A percentile compares a stretch with the other conserved stretches of the same genome.
phyloP scores from a whole-genome alignment of 2,113 vertebrate species.

The Chionodraco myersi region DNA sequence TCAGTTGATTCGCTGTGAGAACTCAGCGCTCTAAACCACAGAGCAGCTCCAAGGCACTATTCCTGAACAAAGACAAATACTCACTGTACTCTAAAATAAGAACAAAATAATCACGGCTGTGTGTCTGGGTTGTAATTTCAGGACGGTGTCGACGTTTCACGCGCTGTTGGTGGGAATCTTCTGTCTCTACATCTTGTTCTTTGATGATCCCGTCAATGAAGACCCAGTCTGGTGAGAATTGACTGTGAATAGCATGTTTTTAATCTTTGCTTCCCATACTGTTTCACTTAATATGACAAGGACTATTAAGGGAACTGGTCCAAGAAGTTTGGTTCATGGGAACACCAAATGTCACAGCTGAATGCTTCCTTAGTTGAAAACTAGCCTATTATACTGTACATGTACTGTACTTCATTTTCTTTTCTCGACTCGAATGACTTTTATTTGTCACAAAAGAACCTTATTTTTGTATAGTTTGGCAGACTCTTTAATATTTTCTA shows the following conservation, averaged over 20 bases:
- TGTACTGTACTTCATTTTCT: no score
- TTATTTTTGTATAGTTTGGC: no score
- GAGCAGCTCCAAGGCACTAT: constrained; percentile 11
- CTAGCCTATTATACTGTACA: no score
- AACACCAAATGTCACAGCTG: not conserved
- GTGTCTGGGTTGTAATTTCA: constrained; percentile 71
- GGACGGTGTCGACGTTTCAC: constrained; percentile 95
- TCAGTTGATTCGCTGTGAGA: constrained; percentile 51
- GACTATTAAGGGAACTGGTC: not conserved
- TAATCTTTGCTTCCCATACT: not conserved
- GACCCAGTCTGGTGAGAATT: constrained; percentile 94
- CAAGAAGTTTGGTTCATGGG: not conserved
- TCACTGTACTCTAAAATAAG: not conserved
- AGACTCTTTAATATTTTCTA: no score
- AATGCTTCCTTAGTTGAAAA: no score
- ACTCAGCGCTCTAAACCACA: constrained; percentile 17
- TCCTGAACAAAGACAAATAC: constrained; percentile 15
- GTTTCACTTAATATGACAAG: no score
- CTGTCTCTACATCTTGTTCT: constrained; percentile 91
- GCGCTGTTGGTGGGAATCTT: constrained; percentile 92
- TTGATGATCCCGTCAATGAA: constrained; percentile 89
- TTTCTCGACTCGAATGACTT: no score
- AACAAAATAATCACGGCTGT: not conserved
- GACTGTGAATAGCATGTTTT: not conserved
- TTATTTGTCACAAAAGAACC: no score